phyloP scores from a whole-genome alignment of 2,797 vertebrate species.

The Phataginus tricuspis region DNA sequence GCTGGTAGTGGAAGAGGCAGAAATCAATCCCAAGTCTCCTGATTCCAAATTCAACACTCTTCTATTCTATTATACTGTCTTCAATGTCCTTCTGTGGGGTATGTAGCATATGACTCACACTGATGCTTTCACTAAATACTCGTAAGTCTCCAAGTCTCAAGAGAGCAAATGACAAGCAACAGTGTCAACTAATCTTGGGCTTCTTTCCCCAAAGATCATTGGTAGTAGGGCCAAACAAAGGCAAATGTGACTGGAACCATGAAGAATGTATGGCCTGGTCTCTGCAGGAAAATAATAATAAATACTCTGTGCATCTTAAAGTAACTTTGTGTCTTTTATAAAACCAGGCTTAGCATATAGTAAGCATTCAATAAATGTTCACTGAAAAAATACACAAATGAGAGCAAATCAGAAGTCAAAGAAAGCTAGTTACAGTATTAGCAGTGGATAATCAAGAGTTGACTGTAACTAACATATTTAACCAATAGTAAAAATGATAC shows the following conservation, averaged over 20 bases:
- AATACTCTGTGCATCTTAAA: neutral
- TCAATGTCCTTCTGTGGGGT: neutral
- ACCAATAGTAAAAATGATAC: constrained; percentile 47
- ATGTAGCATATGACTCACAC: neutral
- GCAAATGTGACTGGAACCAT: neutral
- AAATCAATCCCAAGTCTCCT: neutral
- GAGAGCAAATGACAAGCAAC: neutral
- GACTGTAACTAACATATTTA: constrained; percentile 69
- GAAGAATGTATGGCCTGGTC: neutral
- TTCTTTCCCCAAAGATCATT: neutral
- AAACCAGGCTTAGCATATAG: neutral
- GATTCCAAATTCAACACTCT: neutral
- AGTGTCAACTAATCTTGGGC: neutral
- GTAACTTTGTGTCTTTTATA: constrained; percentile 6
- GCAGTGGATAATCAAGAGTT: constrained; percentile 69
- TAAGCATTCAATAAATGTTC: constrained; percentile 10
- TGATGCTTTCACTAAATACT: neutral
- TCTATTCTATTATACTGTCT: neutral
- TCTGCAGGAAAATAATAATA: neutral
- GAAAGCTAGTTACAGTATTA: neutral
- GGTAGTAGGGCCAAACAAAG: neutral
- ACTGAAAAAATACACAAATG: neutral
- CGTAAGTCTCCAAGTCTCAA: neutral
- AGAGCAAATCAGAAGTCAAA: neutral
- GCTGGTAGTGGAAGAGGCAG: neutral